phyloP scores from a whole-genome alignment of 2,797 vertebrate genomes.

The Macrochelys suwanniensis region DNA sequence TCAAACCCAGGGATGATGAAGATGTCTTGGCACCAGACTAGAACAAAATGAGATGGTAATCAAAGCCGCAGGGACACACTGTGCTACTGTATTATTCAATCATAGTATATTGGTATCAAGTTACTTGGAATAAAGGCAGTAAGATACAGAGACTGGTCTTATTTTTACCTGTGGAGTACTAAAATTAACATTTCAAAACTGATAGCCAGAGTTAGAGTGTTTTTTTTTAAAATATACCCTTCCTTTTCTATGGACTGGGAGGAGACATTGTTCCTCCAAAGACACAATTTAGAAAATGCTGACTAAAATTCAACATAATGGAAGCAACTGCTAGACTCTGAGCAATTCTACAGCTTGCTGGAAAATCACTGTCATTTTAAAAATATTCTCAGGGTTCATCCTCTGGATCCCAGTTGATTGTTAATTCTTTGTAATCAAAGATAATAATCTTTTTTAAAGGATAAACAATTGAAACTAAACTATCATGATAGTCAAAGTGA shows the following conservation, averaged over 20 bases:
- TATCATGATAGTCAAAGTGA: neutral
- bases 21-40: conserved; percentile 28
- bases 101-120: neutral
- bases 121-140: conserved; percentile 13
- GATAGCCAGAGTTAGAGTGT: neutral
- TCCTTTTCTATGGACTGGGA: neutral
- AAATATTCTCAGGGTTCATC: neutral
- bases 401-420: neutral
- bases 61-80: neutral
- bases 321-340: neutral
- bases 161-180: conserved; percentile 34
- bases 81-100: conserved; percentile 6
- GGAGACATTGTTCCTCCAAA: neutral
- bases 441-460: neutral
- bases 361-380: conserved; percentile 25
- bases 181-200: conserved; percentile 57
- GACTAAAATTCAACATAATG: neutral
- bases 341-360: conserved; percentile 10
- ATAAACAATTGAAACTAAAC: conserved; percentile 14
- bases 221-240: conserved; percentile 11
- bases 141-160: neutral
- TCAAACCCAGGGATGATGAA: conserved; percentile 16
- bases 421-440: conserved; percentile 34
- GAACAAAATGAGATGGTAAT: neutral
- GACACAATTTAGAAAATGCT: neutral